phyloP scores from a whole-genome alignment of 2,888 invertebrate genomes.

The Macroteleia sp. region DNA sequence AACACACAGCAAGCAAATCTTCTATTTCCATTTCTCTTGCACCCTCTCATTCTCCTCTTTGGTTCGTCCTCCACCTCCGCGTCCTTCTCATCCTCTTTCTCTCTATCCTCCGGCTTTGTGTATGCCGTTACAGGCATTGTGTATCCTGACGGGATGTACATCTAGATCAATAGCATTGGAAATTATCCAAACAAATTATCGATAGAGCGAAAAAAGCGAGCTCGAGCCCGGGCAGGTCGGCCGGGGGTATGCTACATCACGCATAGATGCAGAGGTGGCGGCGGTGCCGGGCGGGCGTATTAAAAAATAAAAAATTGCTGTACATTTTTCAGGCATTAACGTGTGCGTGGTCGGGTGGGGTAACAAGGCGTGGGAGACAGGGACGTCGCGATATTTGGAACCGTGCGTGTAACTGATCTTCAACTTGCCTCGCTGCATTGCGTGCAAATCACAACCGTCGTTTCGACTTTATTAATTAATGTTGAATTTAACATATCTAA shows the following conservation, averaged over 20 bases:
- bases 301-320: conserved; percentile 84
- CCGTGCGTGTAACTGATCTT: conserved; percentile 41
- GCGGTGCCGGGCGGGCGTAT: conserved; percentile 74
- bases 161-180: conserved; percentile 84
- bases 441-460: background rate
- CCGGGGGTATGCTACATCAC: conserved; percentile 80
- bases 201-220: conserved; percentile 76
- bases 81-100: conserved; percentile 46
- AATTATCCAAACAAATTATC: conserved; percentile 85
- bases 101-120: conserved; percentile 65
- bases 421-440: background rate
- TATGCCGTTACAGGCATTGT: conserved; percentile 75
- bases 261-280: conserved; percentile 76
- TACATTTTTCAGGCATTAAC: conserved; percentile 80
- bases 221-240: conserved; percentile 72
- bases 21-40: conserved; percentile 62
- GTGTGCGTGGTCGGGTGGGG: conserved; percentile 69
- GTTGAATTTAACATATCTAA: no score
- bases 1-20: conserved; percentile 61
- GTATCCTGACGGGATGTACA: conserved; percentile 82
- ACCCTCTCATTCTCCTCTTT: conserved; percentile 62
- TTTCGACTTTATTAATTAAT: background rate
- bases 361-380: conserved; percentile 60
- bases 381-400: conserved; percentile 37
- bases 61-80: conserved; percentile 56